A percentile compares a stretch with the other conserved stretches of the same genome.
Conservation (phyloP, 2,113 vertebrate genomes). For the Lophura nycthemera region DNA sequence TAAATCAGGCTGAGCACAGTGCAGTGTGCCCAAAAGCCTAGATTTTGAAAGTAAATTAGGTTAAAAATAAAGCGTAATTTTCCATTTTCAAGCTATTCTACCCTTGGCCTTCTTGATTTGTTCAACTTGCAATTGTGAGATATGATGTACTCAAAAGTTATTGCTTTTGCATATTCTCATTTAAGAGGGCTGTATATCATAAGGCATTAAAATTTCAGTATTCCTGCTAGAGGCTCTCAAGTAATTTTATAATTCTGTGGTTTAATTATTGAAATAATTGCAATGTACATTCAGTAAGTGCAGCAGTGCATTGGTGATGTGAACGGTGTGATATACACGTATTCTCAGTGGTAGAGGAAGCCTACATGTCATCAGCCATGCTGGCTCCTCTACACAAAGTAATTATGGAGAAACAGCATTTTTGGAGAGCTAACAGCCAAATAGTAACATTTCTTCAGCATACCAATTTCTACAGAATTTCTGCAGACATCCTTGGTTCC, state of each 20-base stretch:
- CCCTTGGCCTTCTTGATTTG: neutral
- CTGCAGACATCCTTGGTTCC: neutral
- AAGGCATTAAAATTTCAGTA: slow-evolving; percentile 1
- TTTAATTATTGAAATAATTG: slow-evolving; percentile 29
- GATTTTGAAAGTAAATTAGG: neutral
- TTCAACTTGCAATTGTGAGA: neutral
- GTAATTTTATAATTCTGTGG: neutral
- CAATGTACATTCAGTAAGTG: neutral
- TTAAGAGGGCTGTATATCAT: neutral
- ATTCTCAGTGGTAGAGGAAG: neutral
- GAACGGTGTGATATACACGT: neutral
- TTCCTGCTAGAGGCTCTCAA: neutral
- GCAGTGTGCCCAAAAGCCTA: neutral
- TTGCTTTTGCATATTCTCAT: neutral
- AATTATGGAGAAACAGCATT: neutral
- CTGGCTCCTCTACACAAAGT: neutral
- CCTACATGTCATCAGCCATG: neutral
- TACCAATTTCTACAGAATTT: neutral
- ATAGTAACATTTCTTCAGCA: neutral
- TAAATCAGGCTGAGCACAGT: neutral
- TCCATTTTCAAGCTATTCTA: neutral
- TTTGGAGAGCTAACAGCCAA: neutral
- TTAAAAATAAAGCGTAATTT: neutral
- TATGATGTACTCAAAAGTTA: neutral
- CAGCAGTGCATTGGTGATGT: neutral